Evolutionary conservation across 92 coral and sea anemone genomes (phyloP).

Genomic region (Palythoa grandiflora): DNA sequence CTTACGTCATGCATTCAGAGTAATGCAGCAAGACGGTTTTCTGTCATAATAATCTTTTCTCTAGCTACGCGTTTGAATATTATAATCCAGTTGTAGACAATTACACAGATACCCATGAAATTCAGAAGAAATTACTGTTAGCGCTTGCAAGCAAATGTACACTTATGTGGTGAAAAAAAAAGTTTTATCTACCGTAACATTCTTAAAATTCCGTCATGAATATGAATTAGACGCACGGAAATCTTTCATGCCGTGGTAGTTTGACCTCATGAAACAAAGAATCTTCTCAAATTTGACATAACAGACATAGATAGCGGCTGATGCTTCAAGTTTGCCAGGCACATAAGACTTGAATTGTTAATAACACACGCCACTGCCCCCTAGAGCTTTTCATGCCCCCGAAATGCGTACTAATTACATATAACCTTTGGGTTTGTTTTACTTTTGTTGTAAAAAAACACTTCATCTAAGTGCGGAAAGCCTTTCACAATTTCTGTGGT

Average conservation of each 20-base stretch:
- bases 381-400: constrained; percentile 37
- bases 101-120: neutral
- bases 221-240: constrained; percentile 14
- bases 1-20: neutral
- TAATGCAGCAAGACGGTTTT: neutral
- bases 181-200: constrained; percentile 3
- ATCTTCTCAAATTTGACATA: constrained; percentile 36
- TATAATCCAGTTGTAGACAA: neutral
- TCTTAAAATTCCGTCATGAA: constrained; percentile 49
- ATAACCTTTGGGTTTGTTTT: constrained; percentile 15
- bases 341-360: constrained; percentile 33
- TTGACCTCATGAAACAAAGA: constrained; percentile 30
- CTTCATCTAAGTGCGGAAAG: constrained; percentile 14
- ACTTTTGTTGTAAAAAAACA: constrained; percentile 29
- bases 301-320: constrained; percentile 2
- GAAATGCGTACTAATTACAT: constrained; percentile 26
- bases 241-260: constrained; percentile 14
- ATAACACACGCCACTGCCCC: constrained; percentile 35
- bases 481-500: neutral
- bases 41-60: neutral
- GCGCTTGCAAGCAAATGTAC: constrained; percentile 13
- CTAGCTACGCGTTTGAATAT: neutral
- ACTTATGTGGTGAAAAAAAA: neutral
- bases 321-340: constrained; percentile 20
- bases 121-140: neutral